These are phyloP conservation scores for Metalampra italica DNA, from an alignment of 2,888 invertebrate genomes.

Conservation along the genomic window DNA sequence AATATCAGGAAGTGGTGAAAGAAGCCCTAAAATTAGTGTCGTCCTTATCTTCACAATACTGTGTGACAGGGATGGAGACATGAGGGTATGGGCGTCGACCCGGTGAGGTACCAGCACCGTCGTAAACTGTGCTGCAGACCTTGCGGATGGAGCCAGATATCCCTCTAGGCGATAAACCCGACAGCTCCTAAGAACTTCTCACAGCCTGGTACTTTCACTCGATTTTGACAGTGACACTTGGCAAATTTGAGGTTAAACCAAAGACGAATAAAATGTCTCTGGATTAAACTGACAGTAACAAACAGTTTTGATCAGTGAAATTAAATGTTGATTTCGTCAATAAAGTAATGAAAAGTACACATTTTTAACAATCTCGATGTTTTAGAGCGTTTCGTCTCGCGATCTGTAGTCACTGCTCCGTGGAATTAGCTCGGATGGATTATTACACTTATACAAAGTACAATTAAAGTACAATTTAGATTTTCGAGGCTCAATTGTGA, in stretches of 20 bases:
- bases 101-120: conserved; percentile 84
- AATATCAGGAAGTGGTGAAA: too few relatives aligned
- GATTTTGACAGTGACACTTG: conserved; percentile 1
- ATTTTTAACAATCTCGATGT: conserved; percentile 53
- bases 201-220: conserved; percentile 30
- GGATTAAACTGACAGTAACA: too few relatives aligned
- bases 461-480: conserved; percentile 69
- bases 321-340: background rate
- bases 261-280: too few relatives aligned
- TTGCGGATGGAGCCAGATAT: conserved; percentile 81
- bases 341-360: conserved; percentile 30
- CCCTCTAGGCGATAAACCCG: conserved; percentile 40
- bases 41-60: too few relatives aligned
- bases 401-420: conserved; percentile 20
- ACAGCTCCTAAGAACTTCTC: conserved; percentile 32
- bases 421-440: conserved; percentile 33
- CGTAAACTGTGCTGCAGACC: conserved; percentile 89
- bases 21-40: too few relatives aligned
- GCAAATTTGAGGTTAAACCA: too few relatives aligned
- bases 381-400: conserved; percentile 45
- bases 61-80: too few relatives aligned
- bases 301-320: too few relatives aligned
- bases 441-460: conserved; percentile 52
- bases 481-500: conserved; percentile 57
- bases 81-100: conserved; percentile 85